Base-by-base conservation (phyloP, 35 echinoderm and acorn worm species). In the Apostichopus californicus region DNA sequence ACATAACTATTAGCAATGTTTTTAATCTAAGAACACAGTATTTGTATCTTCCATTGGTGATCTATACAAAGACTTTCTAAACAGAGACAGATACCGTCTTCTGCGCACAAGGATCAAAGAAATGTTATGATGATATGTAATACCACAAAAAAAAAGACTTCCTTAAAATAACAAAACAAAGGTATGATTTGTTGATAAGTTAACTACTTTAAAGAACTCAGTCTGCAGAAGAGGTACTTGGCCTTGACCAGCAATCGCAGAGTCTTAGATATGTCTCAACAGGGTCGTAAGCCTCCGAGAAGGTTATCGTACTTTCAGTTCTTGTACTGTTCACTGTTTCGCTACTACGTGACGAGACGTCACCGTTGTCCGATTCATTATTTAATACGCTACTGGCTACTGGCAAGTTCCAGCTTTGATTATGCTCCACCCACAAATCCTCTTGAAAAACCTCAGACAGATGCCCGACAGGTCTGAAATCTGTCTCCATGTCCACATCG, bases 241-340 rank as follows among this genome's bases (percentile, higher is more conserved):
- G 88, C 25, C 70, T 75, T 52, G 88, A 90, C 73, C 70, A 90
- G 57, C 88, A 90, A 57, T 90, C 88, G 54, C 88, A 90, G 34
- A 90, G 73, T 57, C 88, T 90, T 0, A 90, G 88, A 28, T 90
- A 90, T 18, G 88, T 90, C 34, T 75, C 88, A 0, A 90, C 88
- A 18, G 88, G 88, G 55, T 90, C 88, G n/a, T 90, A 90, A 20
- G 68, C 70, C 73, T 75, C 70, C 21, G 65, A 77, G 13, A 73
- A 14, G 14, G 68, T 34, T 8, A n/a, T 46, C 15, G 28, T 57
- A 15, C 18, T 90, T 17, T 21, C 87, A 9, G 24, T 46, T 8
- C 72, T 90, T 75, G 8, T 23, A 3, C 58, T 57, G 57, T 28
- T 21, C 25, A 46, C 60, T 56, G 56, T 10, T 56, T 83, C 52